These are phyloP conservation scores for Nyctibius grandis DNA, from an alignment of 2,797 vertebrate genomes.

Conservation along the genomic window DNA sequence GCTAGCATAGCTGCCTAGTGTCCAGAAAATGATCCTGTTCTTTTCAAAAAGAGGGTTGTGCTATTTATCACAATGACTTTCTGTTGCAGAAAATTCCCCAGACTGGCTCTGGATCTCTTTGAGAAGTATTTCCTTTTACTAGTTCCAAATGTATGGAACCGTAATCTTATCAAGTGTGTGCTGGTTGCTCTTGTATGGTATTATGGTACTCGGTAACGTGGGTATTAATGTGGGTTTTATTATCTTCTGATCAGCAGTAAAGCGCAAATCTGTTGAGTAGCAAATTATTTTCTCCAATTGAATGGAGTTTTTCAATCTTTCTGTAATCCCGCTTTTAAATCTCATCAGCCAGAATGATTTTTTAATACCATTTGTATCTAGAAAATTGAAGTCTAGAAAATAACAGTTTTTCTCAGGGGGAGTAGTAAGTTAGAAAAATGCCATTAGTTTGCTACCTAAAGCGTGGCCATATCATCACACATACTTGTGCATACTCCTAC, in stretches of 20 bases:
- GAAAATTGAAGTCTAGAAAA: neutral
- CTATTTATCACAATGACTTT: neutral
- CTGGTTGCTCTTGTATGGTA: neutral
- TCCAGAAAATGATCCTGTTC: neutral
- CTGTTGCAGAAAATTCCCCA: neutral
- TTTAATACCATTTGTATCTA: neutral
- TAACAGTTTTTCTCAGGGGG: neutral
- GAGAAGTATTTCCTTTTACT: neutral
- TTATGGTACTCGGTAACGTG: neutral
- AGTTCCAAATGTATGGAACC: neutral
- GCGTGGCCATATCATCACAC: neutral
- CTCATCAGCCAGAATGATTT: neutral
- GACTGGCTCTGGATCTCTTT: neutral
- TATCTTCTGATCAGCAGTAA: constrained; percentile 4
- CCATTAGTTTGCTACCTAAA: neutral
- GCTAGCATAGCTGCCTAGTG: neutral
- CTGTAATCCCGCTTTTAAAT: constrained; percentile 12
- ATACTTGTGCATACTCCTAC: neutral
- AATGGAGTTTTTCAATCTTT: constrained; percentile 6
- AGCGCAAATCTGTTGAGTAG: neutral
- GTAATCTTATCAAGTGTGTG: neutral
- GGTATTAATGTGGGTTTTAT: neutral
- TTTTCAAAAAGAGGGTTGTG: neutral
- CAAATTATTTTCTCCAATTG: neutral
- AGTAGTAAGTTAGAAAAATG: neutral